These are phyloP conservation scores for Labeo calbasu DNA, from an alignment of 2,797 vertebrate species.

Conservation along the genomic window DNA sequence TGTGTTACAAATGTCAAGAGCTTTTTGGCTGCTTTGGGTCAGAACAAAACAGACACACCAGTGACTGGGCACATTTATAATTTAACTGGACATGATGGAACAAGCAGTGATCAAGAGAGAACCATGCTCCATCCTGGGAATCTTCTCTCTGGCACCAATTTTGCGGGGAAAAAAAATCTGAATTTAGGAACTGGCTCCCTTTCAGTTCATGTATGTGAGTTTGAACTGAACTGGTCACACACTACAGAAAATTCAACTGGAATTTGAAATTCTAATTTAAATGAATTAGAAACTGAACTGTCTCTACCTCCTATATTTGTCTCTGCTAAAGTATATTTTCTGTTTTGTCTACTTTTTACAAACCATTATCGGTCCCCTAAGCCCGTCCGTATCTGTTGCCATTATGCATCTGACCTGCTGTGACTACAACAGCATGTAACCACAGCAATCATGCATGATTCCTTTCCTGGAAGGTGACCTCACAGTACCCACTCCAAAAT, in stretches of 20 bases:
- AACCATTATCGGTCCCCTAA: background rate
- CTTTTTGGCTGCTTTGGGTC: slow-evolving; percentile 12
- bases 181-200: background rate
- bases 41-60: slow-evolving; percentile 20
- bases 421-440: background rate
- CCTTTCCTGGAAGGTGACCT: slow-evolving; percentile 15
- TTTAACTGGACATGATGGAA: slow-evolving; percentile 4
- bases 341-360: background rate
- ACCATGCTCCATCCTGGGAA: background rate
- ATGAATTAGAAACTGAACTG: background rate
- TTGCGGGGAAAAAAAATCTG: background rate
- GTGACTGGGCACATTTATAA: slow-evolving; percentile 21
- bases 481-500: background rate
- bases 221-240: background rate
- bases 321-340: background rate
- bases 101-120: background rate
- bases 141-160: background rate
- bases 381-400: background rate
- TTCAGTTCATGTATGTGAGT: slow-evolving; percentile 4
- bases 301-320: background rate
- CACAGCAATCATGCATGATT: background rate
- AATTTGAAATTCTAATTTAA: background rate
- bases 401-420: slow-evolving; percentile 15
- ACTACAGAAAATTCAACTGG: background rate
- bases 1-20: slow-evolving; percentile 12